Evolutionary conservation across 2,888 invertebrate genomes (phyloP).

Genomic region (Chydorus sphaericus): DNA sequence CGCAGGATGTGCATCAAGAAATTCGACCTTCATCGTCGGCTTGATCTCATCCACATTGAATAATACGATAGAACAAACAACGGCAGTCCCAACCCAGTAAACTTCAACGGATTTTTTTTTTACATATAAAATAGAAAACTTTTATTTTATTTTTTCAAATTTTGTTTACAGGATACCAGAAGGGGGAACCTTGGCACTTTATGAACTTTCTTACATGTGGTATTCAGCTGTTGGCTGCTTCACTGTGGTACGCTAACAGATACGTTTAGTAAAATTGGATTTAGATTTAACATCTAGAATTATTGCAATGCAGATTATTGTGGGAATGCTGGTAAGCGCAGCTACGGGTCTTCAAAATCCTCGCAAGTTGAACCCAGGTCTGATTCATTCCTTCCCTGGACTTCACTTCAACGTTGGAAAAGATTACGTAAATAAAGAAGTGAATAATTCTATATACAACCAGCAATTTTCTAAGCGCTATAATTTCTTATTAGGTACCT

Average conservation of each 20-base stretch:
- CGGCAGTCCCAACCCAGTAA: too few relatives aligned
- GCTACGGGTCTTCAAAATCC: slow-evolving; percentile 19
- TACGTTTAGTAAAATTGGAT: too few relatives aligned
- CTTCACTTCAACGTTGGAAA: slow-evolving; percentile 16
- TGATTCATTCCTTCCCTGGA: too few relatives aligned
- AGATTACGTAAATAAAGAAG: slow-evolving; percentile 15
- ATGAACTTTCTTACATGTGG: slow-evolving; percentile 29
- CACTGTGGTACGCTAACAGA: too few relatives aligned
- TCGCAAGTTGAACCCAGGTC: slow-evolving; percentile 18
- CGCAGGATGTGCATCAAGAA: background rate
- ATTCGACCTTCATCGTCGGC: background rate
- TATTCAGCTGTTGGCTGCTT: slow-evolving; percentile 28
- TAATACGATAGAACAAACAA: background rate
- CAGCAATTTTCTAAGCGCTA: too few relatives aligned
- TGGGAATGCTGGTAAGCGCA: slow-evolving; percentile 27
- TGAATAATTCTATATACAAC: too few relatives aligned
- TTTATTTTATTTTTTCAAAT: background rate
- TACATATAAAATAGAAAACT: background rate
- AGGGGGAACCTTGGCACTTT: slow-evolving; percentile 20
- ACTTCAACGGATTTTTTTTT: background rate
- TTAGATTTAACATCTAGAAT: too few relatives aligned
- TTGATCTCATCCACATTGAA: background rate
- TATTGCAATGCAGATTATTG: too few relatives aligned
- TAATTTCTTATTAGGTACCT: too few relatives aligned
- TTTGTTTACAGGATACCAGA: background rate